Conservation (phyloP, 1,140 invertebrate species). For the Drosophila punjabiensis region DNA sequence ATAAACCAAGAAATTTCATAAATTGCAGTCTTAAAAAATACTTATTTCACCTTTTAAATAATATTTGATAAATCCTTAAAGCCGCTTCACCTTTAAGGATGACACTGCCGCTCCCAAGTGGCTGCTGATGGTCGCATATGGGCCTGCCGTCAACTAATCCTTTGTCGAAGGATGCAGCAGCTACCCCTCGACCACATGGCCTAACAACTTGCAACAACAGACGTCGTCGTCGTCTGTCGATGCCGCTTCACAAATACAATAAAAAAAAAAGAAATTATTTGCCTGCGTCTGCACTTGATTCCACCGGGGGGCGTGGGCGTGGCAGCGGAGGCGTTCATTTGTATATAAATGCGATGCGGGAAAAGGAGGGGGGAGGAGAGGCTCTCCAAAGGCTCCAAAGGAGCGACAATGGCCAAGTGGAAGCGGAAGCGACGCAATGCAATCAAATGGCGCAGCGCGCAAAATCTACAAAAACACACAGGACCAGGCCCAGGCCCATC, state of each 20-base stretch:
- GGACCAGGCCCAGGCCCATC: conserved; percentile 32
- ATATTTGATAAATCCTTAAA: neutral
- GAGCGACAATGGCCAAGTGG: conserved; percentile 78
- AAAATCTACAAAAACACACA: conserved; percentile 81
- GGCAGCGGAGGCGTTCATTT: conserved; percentile 79
- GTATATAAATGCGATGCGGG: conserved; percentile 65
- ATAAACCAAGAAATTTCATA: neutral
- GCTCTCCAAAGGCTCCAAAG: conserved; percentile 56
- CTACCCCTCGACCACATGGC: conserved; percentile 48
- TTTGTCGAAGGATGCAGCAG: conserved; percentile 37
- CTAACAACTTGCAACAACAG: conserved; percentile 70
- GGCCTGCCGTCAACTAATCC: conserved; percentile 41
- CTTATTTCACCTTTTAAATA: neutral
- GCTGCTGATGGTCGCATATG: conserved; percentile 48
- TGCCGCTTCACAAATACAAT: conserved; percentile 60
- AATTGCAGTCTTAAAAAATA: neutral
- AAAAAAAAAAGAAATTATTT: conserved; percentile 71
- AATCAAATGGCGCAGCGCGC: conserved; percentile 79
- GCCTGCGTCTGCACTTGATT: conserved; percentile 79
- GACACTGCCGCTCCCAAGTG: conserved; percentile 20
- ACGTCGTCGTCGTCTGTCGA: conserved; percentile 65
- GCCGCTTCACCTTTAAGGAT: conserved; percentile 26
- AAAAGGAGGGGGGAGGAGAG: neutral
- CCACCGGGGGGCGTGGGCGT: conserved; percentile 45
- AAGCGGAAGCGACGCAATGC: conserved; percentile 70